phyloP scores from a whole-genome alignment of 2,113 vertebrate species.

The Gila orcuttii region DNA sequence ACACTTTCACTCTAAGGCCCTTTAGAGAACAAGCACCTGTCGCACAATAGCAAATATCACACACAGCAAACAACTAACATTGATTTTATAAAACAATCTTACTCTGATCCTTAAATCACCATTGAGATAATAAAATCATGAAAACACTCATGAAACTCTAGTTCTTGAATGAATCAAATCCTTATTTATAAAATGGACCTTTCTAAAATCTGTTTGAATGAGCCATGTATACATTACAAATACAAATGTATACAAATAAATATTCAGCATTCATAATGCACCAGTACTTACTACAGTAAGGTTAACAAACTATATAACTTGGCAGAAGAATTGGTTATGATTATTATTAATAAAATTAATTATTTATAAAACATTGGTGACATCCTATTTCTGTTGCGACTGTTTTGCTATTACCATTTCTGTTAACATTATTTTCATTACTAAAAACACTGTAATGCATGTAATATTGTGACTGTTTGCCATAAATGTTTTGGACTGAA shows the following conservation, averaged over 20 bases:
- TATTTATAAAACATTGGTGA: background rate
- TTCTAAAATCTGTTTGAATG: background rate
- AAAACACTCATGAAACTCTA: background rate
- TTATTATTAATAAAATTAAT: background rate
- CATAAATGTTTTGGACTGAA: background rate
- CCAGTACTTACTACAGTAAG: background rate
- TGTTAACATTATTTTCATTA: background rate
- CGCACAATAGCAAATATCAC: constrained; percentile 8
- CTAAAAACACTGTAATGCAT: constrained; percentile 1
- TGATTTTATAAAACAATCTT: background rate
- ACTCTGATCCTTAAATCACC: background rate
- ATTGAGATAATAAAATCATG: background rate
- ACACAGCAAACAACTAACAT: background rate
- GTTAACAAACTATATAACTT: background rate
- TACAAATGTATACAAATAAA: background rate
- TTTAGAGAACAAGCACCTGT: constrained; percentile 77
- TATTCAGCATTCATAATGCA: constrained; percentile 2
- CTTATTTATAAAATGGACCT: background rate
- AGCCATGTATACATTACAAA: background rate
- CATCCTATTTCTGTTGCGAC: background rate
- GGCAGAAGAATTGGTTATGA: background rate
- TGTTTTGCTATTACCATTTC: background rate
- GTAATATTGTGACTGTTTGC: background rate
- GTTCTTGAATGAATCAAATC: background rate
- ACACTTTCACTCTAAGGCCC: constrained; percentile 86